Percentiles rank a stretch among this genome's conserved stretches.
phyloP scores from a whole-genome alignment of 2,113 vertebrate species.

The Oceanites oceanicus region DNA sequence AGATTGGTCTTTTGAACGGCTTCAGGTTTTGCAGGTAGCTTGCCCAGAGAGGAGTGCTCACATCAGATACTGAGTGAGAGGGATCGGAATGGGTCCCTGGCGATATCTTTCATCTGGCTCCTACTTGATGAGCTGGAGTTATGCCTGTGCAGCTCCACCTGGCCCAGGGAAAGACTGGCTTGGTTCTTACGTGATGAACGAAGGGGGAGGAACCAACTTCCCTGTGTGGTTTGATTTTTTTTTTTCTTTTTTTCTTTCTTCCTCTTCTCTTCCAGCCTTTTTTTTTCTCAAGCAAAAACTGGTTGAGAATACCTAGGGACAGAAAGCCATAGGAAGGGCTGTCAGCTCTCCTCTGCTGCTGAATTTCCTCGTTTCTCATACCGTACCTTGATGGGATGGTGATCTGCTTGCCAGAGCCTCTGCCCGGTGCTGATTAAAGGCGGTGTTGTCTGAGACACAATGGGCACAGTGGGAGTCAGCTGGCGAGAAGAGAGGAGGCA shows the following conservation, averaged over 20 bases:
- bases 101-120: not conserved
- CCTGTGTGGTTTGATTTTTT: not conserved
- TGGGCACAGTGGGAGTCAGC: not conserved
- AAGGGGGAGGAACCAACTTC: not conserved
- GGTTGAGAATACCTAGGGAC: not conserved
- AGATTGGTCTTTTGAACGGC: not conserved
- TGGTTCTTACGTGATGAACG: not conserved
- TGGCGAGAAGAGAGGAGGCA: not conserved
- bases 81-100: rapidly evolving
- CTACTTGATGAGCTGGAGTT: not conserved
- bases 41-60: not conserved
- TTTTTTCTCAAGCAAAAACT: not conserved
- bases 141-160: not conserved
- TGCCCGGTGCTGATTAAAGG: not conserved
- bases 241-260: not conserved
- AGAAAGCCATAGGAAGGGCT: not conserved
- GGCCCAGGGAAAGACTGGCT: not conserved
- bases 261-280: not conserved
- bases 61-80: not conserved
- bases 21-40: not conserved
- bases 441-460: not conserved
- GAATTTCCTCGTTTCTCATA: not conserved
- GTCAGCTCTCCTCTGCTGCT: not conserved
- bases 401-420: not conserved
- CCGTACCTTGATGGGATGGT: not conserved